Percentiles rank a stretch among this genome's conserved stretches.
These are phyloP conservation scores for Coluber constrictor DNA, from an alignment of 2,797 vertebrate species.

Conservation along the genomic window DNA sequence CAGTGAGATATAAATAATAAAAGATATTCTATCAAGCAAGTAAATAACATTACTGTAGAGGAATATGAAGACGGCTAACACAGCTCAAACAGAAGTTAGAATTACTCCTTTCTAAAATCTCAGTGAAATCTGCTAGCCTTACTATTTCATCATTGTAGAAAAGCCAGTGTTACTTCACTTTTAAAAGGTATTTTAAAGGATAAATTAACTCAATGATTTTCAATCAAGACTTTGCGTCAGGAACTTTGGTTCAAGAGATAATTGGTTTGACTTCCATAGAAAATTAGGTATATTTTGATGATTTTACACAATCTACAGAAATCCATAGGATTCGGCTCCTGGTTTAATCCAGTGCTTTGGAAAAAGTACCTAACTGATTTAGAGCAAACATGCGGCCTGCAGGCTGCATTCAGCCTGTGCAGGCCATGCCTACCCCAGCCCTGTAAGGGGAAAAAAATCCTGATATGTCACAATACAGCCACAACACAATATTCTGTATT, in stretches of 20 bases:
- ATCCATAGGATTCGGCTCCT: neutral
- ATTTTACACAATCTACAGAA: neutral
- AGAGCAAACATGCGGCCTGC: too few relatives aligned
- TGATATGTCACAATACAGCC: too few relatives aligned
- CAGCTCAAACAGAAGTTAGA: neutral
- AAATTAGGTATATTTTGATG: neutral
- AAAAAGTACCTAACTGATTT: neutral
- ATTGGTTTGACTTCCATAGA: neutral
- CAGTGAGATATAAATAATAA: too few relatives aligned
- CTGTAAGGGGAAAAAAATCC: too few relatives aligned
- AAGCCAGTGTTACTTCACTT: fast-evolving
- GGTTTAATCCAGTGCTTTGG: neutral
- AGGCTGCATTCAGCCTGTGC: too few relatives aligned
- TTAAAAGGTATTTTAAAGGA: fast-evolving
- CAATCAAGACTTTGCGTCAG: neutral
- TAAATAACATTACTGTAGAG: neutral
- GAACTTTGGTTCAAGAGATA: fast-evolving
- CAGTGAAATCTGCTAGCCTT: neutral
- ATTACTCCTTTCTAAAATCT: neutral
- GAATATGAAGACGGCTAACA: neutral
- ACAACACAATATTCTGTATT: too few relatives aligned
- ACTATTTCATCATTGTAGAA: fast-evolving
- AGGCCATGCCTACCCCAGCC: too few relatives aligned
- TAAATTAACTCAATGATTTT: fast-evolving
- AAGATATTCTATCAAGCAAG: neutral